Evolutionary conservation across 2,797 vertebrate genomes (phyloP).

Genomic region (Silurus lanzhouensis): DNA sequence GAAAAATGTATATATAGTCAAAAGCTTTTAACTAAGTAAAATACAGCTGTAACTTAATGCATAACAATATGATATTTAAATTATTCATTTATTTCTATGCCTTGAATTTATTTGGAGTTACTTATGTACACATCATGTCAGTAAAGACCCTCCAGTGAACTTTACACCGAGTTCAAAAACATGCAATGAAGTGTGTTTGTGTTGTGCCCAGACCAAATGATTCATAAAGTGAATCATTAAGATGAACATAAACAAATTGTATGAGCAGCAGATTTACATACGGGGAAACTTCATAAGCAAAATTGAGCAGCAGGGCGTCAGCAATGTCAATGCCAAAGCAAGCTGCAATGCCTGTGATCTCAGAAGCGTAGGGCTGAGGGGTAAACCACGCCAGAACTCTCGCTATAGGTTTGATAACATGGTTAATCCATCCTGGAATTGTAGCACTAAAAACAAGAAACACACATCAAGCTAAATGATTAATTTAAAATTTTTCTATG

Average conservation of each 20-base stretch:
- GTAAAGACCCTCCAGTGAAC: no score
- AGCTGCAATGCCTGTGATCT: slow-evolving; percentile 81
- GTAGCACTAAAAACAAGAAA: slow-evolving; percentile 66
- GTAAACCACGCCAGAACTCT: slow-evolving; percentile 70
- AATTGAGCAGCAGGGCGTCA: slow-evolving; percentile 85
- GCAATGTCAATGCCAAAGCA: slow-evolving; percentile 68
- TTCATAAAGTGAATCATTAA: no score
- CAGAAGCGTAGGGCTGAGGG: slow-evolving; percentile 80
- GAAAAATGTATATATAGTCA: no score
- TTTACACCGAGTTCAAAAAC: no score
- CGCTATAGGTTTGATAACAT: slow-evolving; percentile 66
- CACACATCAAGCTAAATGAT: not conserved
- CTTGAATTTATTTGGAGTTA: not conserved
- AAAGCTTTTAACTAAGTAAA: not conserved
- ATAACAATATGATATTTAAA: not conserved
- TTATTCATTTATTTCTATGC: not conserved
- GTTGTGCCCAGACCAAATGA: no score
- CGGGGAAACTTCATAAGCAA: slow-evolving; percentile 89
- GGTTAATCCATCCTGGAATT: slow-evolving; percentile 86
- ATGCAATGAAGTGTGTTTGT: no score
- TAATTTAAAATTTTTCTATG: not conserved
- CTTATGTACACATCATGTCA: no score
- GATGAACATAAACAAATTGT: not conserved
- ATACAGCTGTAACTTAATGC: not conserved
- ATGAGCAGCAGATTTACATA: slow-evolving; percentile 69